Evolutionary conservation across 2,113 vertebrate genomes (phyloP).

Genomic region (Serinus canaria): DNA sequence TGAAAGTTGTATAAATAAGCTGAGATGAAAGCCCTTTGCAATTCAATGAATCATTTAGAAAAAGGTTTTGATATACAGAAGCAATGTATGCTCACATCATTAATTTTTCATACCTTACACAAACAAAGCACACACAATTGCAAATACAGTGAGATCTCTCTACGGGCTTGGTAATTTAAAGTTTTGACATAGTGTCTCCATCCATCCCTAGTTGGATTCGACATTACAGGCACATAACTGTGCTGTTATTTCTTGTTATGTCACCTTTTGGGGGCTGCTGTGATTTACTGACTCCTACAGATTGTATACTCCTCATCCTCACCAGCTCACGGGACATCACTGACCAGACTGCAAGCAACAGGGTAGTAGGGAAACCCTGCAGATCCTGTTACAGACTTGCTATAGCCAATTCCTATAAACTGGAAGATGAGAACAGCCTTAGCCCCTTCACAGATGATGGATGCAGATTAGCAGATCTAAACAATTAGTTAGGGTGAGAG

Average conservation of each 20-base stretch:
- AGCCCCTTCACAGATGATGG: slow-evolving; percentile 65
- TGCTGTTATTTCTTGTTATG: neutral
- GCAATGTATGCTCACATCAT: slow-evolving; percentile 18
- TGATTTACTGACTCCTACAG: neutral
- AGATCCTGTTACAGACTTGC: neutral
- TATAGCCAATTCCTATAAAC: slow-evolving; percentile 59
- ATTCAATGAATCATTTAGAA: neutral
- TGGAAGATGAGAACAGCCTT: slow-evolving; percentile 46
- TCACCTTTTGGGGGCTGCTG: neutral
- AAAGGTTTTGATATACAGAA: slow-evolving; percentile 36
- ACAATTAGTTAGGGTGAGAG: slow-evolving; percentile 75
- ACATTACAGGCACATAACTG: neutral
- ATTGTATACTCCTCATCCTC: neutral
- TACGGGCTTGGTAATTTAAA: neutral
- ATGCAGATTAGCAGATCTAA: slow-evolving; percentile 73
- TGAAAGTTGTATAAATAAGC: slow-evolving; percentile 45
- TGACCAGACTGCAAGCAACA: neutral
- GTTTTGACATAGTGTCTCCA: neutral
- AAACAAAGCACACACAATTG: neutral
- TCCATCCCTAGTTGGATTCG: neutral
- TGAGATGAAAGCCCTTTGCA: slow-evolving; percentile 41
- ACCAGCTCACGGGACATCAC: neutral
- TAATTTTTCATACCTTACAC: slow-evolving; percentile 35
- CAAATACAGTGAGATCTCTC: neutral
- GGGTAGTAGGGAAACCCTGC: neutral